These are phyloP conservation scores for Ceratosolen fusciceps DNA, from an alignment of 1,140 invertebrate genomes.

Conservation along the genomic window DNA sequence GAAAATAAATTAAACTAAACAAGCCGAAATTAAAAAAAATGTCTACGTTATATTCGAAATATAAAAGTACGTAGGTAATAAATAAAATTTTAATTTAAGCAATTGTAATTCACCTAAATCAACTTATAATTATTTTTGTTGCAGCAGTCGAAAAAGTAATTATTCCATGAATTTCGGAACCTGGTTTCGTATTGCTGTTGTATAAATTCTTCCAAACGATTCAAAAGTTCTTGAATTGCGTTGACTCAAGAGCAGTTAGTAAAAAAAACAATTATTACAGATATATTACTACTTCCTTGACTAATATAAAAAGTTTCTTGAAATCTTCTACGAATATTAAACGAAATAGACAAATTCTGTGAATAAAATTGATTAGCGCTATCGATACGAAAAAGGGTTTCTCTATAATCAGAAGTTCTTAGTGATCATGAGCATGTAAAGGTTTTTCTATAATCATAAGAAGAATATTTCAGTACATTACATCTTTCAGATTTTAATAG, in stretches of 20 bases:
- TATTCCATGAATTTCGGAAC: background rate
- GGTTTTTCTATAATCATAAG: constrained; percentile 9
- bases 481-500: background rate
- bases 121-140: constrained; percentile 2
- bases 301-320: background rate
- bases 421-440: background rate
- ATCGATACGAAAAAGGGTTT: background rate
- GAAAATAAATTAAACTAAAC: background rate
- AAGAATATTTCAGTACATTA: background rate
- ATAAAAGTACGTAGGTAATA: background rate
- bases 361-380: background rate
- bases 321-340: background rate
- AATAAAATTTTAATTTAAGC: constrained; percentile 39
- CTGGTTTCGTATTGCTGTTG: background rate
- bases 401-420: background rate
- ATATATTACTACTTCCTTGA: background rate
- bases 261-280: background rate
- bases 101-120: constrained; percentile 38
- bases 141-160: background rate
- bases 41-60: constrained; percentile 29
- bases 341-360: background rate
- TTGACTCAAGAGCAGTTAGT: background rate
- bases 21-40: constrained; percentile 28
- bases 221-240: background rate
- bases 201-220: constrained; percentile 15